phyloP scores from a whole-genome alignment of 2,888 invertebrate genomes.

The Nasonia oneida region DNA sequence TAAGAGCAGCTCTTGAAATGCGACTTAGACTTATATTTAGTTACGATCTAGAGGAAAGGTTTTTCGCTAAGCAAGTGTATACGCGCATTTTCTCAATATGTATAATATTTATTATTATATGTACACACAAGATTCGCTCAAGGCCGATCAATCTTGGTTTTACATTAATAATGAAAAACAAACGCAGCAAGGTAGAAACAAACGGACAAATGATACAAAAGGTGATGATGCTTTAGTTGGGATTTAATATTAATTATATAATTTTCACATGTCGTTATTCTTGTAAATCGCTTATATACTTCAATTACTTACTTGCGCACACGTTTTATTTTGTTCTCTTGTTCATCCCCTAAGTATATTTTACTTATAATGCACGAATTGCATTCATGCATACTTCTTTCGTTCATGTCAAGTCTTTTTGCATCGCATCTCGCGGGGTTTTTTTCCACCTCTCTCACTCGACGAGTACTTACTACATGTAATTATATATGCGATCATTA shows the following conservation, averaged over 20 bases:
- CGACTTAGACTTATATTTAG: not conserved
- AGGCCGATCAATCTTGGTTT: conserved; percentile 74
- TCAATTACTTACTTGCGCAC: conserved; percentile 67
- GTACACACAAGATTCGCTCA: conserved; percentile 75
- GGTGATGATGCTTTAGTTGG: conserved; percentile 74
- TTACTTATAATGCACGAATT: conserved; percentile 40
- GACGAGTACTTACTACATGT: conserved; percentile 28
- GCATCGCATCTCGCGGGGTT: conserved; percentile 36
- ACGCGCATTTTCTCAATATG: conserved; percentile 61
- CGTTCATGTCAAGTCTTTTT: conserved; percentile 49
- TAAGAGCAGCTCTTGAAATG: too few species aligned
- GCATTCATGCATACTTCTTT: conserved; percentile 10
- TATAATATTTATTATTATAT: conserved; percentile 76
- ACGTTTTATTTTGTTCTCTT: conserved; percentile 10
- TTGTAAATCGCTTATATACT: conserved; percentile 48
- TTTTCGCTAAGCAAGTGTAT: not conserved
- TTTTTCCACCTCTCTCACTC: not conserved
- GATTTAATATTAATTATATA: conserved; percentile 69
- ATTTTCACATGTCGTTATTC: conserved; percentile 61
- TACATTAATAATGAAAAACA: conserved; percentile 78
- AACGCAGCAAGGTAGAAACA: conserved; percentile 78
- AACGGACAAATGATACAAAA: conserved; percentile 78
- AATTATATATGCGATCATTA: conserved; percentile 58
- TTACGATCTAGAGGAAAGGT: not conserved
- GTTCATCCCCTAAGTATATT: not conserved